Evolutionary conservation across 37 sponge, comb jelly and placozoan species (phyloP), one percentile per base, ranked within the genome.

Genomic region (Beroe ovata): DNA sequence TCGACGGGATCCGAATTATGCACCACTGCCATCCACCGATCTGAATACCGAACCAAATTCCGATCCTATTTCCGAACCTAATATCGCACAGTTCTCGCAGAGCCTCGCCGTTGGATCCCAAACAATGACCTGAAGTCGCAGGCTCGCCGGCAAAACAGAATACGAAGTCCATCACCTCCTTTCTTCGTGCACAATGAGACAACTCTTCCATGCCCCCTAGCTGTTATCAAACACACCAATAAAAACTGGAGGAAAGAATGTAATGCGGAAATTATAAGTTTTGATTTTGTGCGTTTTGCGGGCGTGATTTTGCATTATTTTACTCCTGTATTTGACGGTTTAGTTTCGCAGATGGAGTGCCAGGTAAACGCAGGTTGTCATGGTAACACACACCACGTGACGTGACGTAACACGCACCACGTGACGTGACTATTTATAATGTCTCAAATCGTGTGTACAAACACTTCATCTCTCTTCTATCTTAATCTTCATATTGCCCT

Each of bases 101-200:
- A 47, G 54, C 54, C 63, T 61, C 71, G 71, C 38, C 36, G 71
- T 11, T 69, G 71, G 71, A 69, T 69, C 36, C 71, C 71, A 8
- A 69, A 69, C 71, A 69, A 69, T 35, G 71, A 69, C 36, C 36
- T 69, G 71, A 69, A 69, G 38, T 69, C 71, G 38, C 71, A 69
- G 32, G 71, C 71, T 8, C 71, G 71, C 6, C 71, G 71, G 3
- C 35, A 36, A 19, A 69, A 69, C 38, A 4, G 71, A 20, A 69
- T 69, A 8, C 71, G 71, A 20, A 25, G 26, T 8, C 71, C 71
- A 6, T 69, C 71, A 3, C 71, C 71, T 8, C 71, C 71, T 1
- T 69, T 69, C 38, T 69, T 69, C 71, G 32, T 69, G 4, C 71
- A 69, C 71, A 29, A 35, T 19, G 71, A 69, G 8, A 36, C 71